Evolutionary conservation across 2,888 invertebrate species (phyloP).

Genomic region (Lithosia quadra): DNA sequence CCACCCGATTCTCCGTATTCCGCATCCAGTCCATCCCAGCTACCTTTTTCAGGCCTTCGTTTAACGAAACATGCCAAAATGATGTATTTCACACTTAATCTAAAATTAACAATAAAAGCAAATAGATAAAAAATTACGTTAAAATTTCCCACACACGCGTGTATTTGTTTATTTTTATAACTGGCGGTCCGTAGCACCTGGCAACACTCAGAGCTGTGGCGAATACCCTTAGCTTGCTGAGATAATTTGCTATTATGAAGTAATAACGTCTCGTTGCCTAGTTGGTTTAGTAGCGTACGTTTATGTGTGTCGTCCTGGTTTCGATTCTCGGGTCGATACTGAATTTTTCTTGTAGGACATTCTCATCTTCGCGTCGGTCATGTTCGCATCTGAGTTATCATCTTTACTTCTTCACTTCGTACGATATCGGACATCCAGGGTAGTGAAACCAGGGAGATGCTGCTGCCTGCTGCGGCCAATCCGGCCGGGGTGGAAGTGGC

Average conservation of each 20-base stretch:
- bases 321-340: background rate
- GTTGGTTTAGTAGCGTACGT: background rate
- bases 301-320: background rate
- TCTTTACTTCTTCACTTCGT: no score
- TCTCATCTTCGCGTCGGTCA: no score
- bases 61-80: background rate
- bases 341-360: background rate
- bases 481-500: no score
- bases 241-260: conserved; percentile 4
- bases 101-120: background rate
- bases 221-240: background rate
- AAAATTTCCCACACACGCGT: conserved; percentile 4
- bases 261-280: background rate
- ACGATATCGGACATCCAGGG: no score
- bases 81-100: background rate
- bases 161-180: background rate
- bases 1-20: no score
- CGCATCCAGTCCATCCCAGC: no score
- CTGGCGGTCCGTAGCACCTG: background rate
- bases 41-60: background rate
- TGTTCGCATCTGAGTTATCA: no score
- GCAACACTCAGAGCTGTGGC: background rate
- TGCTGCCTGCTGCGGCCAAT: no score
- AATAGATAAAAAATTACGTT: background rate
- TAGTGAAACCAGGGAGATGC: no score